Evolutionary conservation across 2,113 vertebrate genomes (phyloP).

Genomic region (Forbesichthys papilliferus): DNA sequence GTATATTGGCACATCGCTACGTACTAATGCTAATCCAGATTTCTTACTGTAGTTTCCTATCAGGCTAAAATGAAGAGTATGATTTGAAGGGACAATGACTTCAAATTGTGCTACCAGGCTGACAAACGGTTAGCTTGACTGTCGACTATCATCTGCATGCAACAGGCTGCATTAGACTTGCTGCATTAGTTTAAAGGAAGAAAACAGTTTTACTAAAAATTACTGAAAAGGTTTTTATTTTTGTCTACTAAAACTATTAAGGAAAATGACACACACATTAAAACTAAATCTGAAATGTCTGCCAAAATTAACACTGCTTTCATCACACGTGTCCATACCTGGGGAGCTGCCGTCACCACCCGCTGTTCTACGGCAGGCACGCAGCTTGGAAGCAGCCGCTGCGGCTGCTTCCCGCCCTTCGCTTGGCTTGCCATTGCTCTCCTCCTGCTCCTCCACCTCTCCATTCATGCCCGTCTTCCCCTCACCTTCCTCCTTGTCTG

Average conservation of each 20-base stretch:
- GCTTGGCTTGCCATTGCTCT: slow-evolving; percentile 73
- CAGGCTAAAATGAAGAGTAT: no score
- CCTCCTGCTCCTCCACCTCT: slow-evolving; percentile 81
- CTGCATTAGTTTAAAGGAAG: background rate
- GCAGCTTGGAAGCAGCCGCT: slow-evolving; percentile 60
- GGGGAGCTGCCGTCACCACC: slow-evolving; percentile 67
- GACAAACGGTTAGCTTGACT: no score
- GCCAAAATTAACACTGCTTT: background rate
- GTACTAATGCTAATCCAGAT: no score
- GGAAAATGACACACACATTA: background rate
- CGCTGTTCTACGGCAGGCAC: slow-evolving; percentile 68
- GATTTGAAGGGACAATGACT: no score
- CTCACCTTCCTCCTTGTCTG: slow-evolving; percentile 32
- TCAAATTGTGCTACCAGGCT: no score
- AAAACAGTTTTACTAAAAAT: background rate
- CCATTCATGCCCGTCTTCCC: slow-evolving; percentile 83
- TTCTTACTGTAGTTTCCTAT: no score
- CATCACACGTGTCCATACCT: slow-evolving; percentile 31
- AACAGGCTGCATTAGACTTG: no score
- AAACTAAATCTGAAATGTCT: no score
- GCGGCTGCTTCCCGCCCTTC: slow-evolving; percentile 26
- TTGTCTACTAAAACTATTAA: background rate
- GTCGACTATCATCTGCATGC: no score
- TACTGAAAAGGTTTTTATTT: background rate
- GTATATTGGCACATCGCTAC: no score